Percentiles rank a stretch among this genome's conserved stretches.
Evolutionary conservation across 2,113 vertebrate species (phyloP).

Genomic region (rat (Rattus norvegicus)): DNA sequence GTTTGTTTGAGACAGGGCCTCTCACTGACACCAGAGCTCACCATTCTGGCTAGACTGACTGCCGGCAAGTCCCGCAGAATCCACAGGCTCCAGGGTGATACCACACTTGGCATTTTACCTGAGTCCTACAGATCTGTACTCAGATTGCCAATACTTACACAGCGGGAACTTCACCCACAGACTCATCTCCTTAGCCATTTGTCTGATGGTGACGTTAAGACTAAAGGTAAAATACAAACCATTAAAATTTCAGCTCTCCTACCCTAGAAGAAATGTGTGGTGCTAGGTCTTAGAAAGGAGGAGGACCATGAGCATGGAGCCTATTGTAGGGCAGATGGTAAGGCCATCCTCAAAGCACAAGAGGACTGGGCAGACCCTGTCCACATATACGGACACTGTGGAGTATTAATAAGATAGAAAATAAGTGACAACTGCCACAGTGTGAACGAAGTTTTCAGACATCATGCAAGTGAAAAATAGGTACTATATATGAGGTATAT

Average conservation of each 20-base stretch:
- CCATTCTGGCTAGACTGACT: background rate
- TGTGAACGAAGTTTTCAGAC: background rate
- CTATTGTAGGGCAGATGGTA: background rate
- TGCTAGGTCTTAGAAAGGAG: background rate
- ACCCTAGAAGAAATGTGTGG: background rate
- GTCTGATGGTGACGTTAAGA: background rate
- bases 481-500: no score
- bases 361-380: background rate
- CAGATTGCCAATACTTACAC: background rate
- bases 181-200: background rate
- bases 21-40: background rate
- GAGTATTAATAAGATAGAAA: background rate
- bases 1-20: background rate
- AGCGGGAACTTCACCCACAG: background rate
- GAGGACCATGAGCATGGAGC: background rate
- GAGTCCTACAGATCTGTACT: background rate
- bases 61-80: background rate
- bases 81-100: background rate
- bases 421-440: background rate
- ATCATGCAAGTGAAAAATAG: background rate
- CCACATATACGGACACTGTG: background rate
- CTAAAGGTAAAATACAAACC: background rate
- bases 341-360: background rate
- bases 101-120: background rate
- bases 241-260: background rate